Base-by-base conservation (phyloP, 1,140 invertebrate genomes). In the Drosophila bocki region DNA sequence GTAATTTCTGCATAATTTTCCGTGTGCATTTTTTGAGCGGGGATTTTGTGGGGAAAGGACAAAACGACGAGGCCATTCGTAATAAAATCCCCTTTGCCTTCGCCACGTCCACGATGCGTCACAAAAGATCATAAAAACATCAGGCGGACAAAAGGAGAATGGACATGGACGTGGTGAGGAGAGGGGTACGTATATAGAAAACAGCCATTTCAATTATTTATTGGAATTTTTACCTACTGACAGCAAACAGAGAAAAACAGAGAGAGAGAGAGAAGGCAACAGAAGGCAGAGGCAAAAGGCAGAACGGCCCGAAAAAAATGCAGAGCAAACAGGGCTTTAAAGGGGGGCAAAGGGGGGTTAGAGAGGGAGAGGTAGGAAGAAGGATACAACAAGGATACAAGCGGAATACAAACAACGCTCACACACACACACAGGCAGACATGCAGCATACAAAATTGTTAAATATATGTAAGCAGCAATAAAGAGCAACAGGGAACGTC, bases 171-270 rank as follows among this genome's bases (percentile, higher is more conserved):
- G 26, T 29, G 37, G 15, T 7, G 33, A 17, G 42, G 17, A 0
- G 22, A 15, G 60, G 19, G 11, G 7, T 6, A 8, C 2, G 11
- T 12, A 59, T 41, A 82, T 70, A 87, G 69, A 80, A 86, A 87
- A 67, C 79, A 88, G 75, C 84, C 84, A 80, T 87, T 87, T 88
- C 83, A 87, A 87, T 87, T 87, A 87, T 87, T 87, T 87, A 87
- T 87, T 88, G 83, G 83, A 87, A 87, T 87, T 87, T 87, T 88
- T 87, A 87, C 83, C 84, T 87, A 87, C 83, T 86, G 84, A 86
- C 83, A 87, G 83, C 80, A 80, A 86, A 87, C 80, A 88, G 84
- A 70, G 75, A 87, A 86, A 86, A 85, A 82, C 82, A 86, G 78
- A 82, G 45, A 63, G 45, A 42, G 19, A 12, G 11, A 15, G 47